Conservation (phyloP, 2,113 vertebrate genomes). For the Thermophis baileyi region DNA sequence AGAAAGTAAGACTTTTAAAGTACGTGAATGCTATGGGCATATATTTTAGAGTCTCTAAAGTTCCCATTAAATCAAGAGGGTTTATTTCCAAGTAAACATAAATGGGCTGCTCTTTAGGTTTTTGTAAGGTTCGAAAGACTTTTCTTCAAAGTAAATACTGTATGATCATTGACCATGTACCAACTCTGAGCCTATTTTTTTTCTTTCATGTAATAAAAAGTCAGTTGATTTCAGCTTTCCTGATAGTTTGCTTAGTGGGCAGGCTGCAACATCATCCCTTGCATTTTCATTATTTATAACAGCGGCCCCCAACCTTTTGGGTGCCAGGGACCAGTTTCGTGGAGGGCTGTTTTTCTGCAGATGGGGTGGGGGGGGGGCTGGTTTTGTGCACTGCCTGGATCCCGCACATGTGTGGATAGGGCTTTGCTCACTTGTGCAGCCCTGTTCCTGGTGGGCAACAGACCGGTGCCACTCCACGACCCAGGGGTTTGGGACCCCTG, state of each 20-base stretch:
- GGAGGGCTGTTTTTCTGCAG: too few species aligned
- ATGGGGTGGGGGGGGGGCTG: too few species aligned
- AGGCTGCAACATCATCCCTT: background rate
- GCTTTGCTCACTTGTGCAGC: too few species aligned
- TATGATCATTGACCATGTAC: background rate
- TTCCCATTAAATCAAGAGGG: background rate
- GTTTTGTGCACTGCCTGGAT: too few species aligned
- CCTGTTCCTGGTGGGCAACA: too few species aligned
- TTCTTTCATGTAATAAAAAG: background rate
- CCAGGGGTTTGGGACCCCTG: too few species aligned
- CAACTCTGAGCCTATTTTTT: background rate
- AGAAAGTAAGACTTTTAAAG: conserved; percentile 80
- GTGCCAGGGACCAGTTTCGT: too few species aligned
- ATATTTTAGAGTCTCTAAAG: background rate
- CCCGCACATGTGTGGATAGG: too few species aligned
- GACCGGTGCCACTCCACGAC: too few species aligned
- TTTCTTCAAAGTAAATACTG: background rate
- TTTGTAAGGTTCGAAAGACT: background rate
- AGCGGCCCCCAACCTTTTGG: too few species aligned
- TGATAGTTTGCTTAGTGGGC: background rate
- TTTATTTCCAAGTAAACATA: background rate
- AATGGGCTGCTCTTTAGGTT: background rate
- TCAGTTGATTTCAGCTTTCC: background rate
- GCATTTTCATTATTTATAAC: background rate
- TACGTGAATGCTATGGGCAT: background rate